A percentile compares a stretch with the other conserved stretches of the same genome.
Evolutionary conservation across 2,113 vertebrate genomes (phyloP).

Genomic region (Fulmarus glacialis): DNA sequence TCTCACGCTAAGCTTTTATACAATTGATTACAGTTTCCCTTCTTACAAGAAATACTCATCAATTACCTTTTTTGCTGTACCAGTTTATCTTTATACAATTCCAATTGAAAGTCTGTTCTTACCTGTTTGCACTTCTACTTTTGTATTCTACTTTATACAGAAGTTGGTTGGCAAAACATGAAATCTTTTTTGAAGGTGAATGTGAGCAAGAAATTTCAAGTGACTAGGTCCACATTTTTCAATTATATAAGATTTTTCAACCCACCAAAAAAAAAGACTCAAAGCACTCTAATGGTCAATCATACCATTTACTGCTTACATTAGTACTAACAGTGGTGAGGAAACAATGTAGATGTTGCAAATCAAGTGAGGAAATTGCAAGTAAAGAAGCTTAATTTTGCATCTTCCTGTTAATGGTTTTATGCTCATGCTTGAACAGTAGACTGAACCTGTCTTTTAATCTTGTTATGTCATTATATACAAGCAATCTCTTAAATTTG

Average conservation of each 20-base stretch:
- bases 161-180: background rate
- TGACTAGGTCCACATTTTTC: background rate
- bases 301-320: background rate
- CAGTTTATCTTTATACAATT: background rate
- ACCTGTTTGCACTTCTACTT: background rate
- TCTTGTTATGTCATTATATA: background rate
- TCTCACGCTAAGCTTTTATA: background rate
- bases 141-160: background rate
- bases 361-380: background rate
- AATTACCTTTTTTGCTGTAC: background rate
- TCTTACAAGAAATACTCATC: background rate
- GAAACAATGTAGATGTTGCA: background rate
- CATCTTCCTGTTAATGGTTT: background rate
- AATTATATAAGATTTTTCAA: background rate
- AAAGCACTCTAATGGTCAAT: background rate
- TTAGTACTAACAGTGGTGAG: background rate
- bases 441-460: background rate
- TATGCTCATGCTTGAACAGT: background rate
- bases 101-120: background rate
- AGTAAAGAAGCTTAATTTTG: background rate
- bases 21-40: background rate
- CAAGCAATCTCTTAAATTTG: background rate
- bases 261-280: background rate
- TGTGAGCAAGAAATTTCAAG: background rate
- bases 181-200: background rate